Evolutionary conservation across 2,113 vertebrate species (phyloP).

Genomic region (Melanotaenia duboulayi): DNA sequence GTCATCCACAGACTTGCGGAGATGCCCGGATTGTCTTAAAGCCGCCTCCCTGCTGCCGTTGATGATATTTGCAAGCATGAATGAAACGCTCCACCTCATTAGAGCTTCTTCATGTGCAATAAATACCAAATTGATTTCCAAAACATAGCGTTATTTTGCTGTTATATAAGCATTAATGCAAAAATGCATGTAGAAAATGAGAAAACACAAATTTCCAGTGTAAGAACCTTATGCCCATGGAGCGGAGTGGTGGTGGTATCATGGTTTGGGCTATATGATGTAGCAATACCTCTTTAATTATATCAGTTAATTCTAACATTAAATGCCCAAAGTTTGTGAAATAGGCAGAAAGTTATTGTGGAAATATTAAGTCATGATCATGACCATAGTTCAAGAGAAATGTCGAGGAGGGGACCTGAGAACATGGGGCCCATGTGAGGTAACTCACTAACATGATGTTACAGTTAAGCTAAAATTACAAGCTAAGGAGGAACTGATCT

Average conservation of each 20-base stretch:
- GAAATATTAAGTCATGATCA: neutral
- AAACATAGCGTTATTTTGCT: neutral
- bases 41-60: slow-evolving; percentile 31
- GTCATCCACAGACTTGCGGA: slow-evolving; percentile 78
- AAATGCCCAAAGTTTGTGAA: neutral
- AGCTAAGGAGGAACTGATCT: too few species aligned
- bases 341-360: too few species aligned
- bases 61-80: slow-evolving; percentile 14
- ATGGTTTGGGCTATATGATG: neutral
- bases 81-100: slow-evolving; percentile 8
- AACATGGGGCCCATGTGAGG: neutral
- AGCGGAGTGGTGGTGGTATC: neutral
- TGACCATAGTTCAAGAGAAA: neutral
- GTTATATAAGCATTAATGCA: neutral
- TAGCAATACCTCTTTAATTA: neutral
- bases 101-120: neutral
- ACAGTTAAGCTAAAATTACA: neutral
- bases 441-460: neutral
- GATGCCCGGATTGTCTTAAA: slow-evolving; percentile 83
- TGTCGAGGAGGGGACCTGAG: neutral
- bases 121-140: neutral
- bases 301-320: neutral
- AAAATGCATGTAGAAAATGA: neutral
- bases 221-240: too few species aligned
- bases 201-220: too few species aligned